Base-by-base conservation (phyloP, 2,797 vertebrate species). In the Cirrhinus mrigala region DNA sequence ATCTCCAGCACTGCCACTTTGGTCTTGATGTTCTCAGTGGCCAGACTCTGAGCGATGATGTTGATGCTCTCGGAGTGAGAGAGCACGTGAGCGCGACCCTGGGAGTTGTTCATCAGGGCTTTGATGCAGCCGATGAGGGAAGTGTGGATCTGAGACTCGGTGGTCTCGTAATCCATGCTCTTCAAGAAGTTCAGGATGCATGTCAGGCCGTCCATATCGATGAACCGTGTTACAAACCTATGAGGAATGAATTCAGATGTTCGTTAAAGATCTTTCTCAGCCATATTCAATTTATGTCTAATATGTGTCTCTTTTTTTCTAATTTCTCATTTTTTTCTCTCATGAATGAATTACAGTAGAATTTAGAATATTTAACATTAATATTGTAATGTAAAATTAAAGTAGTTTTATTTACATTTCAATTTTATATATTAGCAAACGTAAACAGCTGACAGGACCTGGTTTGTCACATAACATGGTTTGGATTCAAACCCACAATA, bases 1-100 rank as follows among this genome's bases (percentile, higher is more conserved):
- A 99, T 99, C 95, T 99, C 98, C 94, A 99, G 94, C 93, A 99
- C 98, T 0, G 98, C 98, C 94, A 99, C 98, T 92, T 99, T 99
- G 0, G 98, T 99, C 93, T 99, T 99, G 90, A 99, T 96, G 87
- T 99, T 99, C 91, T 99, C 98, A 0, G 98, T 99, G 94, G 97
- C 97, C 94, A 99, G 95, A 94, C 98, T 99, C 96, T 99, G 98
- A 91, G 98, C 98, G 1, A 99, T 99, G 88, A 98, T 97, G 74
- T 99, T 98, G 88, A 99, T 99, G 93, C 98, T 99, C 96, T 99
- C 97, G 0, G 96, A 92, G 92, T 99, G 98, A 24, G 98, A 96
- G 90, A 99, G 95, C 79, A 99, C 98, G 0, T 99, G 98, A 86
- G 98, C 97, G 56, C 98, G 95, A 79, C 98, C 98, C 93, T 98